Evolutionary conservation across 1,140 invertebrate species (phyloP).

Genomic region (Drosophila pallidifrons): DNA sequence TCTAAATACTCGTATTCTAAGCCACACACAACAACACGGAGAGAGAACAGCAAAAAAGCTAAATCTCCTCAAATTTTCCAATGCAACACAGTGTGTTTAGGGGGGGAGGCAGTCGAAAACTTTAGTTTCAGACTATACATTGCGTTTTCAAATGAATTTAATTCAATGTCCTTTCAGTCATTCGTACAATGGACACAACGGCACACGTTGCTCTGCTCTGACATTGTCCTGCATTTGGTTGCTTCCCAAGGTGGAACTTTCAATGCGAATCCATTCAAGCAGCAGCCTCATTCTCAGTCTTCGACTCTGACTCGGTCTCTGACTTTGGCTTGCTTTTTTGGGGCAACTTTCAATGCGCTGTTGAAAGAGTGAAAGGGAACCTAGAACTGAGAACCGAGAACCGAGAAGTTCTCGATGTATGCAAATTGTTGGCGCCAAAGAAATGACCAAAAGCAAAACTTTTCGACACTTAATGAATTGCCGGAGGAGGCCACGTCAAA

Average conservation of each 20-base stretch:
- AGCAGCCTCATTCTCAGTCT: constrained; percentile 38
- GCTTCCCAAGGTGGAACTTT: constrained; percentile 63
- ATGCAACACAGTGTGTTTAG: background rate
- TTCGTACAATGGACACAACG: constrained; percentile 66
- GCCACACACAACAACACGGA: constrained; percentile 31
- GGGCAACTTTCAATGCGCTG: constrained; percentile 15
- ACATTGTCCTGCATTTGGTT: constrained; percentile 60
- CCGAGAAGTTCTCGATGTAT: constrained; percentile 61
- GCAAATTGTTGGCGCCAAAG: constrained; percentile 63
- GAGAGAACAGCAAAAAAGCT: constrained; percentile 39
- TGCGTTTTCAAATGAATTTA: constrained; percentile 81
- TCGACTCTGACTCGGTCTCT: background rate
- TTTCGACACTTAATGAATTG: constrained; percentile 80
- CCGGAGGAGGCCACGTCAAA: constrained; percentile 23
- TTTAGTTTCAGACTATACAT: constrained; percentile 74
- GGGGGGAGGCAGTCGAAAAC: constrained; percentile 38
- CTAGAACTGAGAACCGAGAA: background rate
- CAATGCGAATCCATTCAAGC: constrained; percentile 69
- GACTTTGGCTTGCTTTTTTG: constrained; percentile 53
- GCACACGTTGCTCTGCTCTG: constrained; percentile 27
- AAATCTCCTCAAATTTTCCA: constrained; percentile 40
- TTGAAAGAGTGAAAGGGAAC: constrained; percentile 29
- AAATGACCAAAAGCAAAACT: constrained; percentile 78
- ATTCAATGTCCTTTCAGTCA: constrained; percentile 82
- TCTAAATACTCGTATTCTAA: constrained; percentile 60